phyloP scores from a whole-genome alignment of 2,797 vertebrate species.

The Chelonia mydas region DNA sequence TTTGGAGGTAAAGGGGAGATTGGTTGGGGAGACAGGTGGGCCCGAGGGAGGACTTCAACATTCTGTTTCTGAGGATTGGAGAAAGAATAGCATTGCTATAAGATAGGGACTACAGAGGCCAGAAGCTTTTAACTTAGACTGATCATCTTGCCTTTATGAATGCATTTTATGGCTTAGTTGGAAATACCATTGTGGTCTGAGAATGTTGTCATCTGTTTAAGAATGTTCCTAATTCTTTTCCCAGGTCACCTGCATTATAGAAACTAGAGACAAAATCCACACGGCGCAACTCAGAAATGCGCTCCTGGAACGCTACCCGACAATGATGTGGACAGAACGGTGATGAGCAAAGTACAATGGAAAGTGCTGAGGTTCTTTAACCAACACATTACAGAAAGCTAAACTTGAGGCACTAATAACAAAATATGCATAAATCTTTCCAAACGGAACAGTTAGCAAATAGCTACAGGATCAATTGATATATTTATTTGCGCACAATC shows the following conservation, averaged over 20 bases:
- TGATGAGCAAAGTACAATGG: constrained; percentile 68
- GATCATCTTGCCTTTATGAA: background rate
- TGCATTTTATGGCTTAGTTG: background rate
- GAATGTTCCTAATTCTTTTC: constrained; percentile 55
- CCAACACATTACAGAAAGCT: background rate
- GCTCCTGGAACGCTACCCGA: constrained; percentile 87
- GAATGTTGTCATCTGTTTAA: constrained; percentile 4
- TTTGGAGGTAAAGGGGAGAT: background rate
- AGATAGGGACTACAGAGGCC: fast-evolving
- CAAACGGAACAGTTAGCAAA: constrained; percentile 16
- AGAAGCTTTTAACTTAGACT: background rate
- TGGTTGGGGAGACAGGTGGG: background rate
- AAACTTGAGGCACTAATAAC: background rate
- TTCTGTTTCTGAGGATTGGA: background rate
- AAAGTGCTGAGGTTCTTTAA: background rate
- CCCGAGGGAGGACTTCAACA: background rate
- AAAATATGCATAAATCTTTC: background rate
- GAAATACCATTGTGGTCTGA: constrained; percentile 5
- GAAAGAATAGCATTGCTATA: background rate
- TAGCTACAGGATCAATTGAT: constrained; percentile 12
- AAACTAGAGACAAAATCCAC: constrained; percentile 90
- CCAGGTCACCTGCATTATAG: constrained; percentile 91
- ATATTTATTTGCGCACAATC: constrained; percentile 23
- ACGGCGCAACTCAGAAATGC: constrained; percentile 84
- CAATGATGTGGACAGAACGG: constrained; percentile 85